Conservation (phyloP, 2,888 invertebrate genomes). For the Macrosoma leucophasiata region DNA sequence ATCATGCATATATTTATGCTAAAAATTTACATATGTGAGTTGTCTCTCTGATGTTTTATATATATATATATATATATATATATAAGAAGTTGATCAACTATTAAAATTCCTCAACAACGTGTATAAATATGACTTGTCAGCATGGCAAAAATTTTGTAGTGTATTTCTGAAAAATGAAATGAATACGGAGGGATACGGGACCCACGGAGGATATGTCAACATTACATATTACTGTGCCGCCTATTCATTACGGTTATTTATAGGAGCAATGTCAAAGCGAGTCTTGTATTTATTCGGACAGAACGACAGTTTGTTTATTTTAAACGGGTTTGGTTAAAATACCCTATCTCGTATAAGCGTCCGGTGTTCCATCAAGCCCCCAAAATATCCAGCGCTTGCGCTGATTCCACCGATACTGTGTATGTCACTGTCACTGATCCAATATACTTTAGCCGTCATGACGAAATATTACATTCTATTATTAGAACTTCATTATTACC, state of each 20-base stretch:
- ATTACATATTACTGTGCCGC: constrained; percentile 64
- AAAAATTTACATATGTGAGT: no score
- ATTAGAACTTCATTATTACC: constrained; percentile 53
- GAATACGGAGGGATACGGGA: constrained; percentile 65
- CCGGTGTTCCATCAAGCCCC: constrained; percentile 43
- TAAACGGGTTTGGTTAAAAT: constrained; percentile 63
- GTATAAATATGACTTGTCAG: no score
- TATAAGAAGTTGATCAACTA: no score
- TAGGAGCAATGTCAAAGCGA: constrained; percentile 67
- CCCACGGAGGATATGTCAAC: constrained; percentile 59
- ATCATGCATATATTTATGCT: no score
- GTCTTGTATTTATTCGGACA: constrained; percentile 68
- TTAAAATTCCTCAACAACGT: no score
- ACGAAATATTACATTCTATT: constrained; percentile 55
- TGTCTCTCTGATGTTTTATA: no score
- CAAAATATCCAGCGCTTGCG: constrained; percentile 46
- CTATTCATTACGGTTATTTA: constrained; percentile 74
- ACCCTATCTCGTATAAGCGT: constrained; percentile 62
- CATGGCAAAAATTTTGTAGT: no score
- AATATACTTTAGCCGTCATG: constrained; percentile 45
- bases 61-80: no score
- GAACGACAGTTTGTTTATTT: constrained; percentile 65
- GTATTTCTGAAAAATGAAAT: constrained; percentile 63
- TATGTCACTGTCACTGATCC: constrained; percentile 50
- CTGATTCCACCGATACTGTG: constrained; percentile 48